Evolutionary conservation across 2,888 invertebrate species (phyloP).

Genomic region (Galerucella pusilla): DNA sequence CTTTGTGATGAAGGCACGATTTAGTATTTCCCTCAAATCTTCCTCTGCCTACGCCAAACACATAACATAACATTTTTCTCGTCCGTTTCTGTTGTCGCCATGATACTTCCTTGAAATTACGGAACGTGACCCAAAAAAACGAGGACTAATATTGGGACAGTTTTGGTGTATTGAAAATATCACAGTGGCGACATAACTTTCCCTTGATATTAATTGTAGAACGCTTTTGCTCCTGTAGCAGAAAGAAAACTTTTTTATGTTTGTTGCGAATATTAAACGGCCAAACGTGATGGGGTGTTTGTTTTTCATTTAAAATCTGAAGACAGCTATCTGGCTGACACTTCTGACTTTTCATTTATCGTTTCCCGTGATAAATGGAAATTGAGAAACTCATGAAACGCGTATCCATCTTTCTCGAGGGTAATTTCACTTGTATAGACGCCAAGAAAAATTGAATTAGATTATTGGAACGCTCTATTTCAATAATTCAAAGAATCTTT

Average conservation of each 20-base stretch:
- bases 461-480: not conserved
- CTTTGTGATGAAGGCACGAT: conserved; percentile 33
- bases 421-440: not conserved
- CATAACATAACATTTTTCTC: conserved; percentile 38
- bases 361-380: conserved; percentile 22
- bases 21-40: conserved; percentile 31
- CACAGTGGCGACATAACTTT: conserved; percentile 38
- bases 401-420: conserved; percentile 4
- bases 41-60: conserved; percentile 33
- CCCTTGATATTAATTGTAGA: conserved; percentile 36
- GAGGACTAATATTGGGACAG: conserved; percentile 35
- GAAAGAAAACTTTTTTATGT: conserved; percentile 33
- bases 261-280: conserved; percentile 37
- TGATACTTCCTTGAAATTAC: conserved; percentile 37
- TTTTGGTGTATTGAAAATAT: conserved; percentile 33
- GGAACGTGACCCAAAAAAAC: conserved; percentile 34
- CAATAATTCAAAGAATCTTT: not conserved
- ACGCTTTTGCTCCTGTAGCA: conserved; percentile 27
- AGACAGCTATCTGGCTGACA: conserved; percentile 36
- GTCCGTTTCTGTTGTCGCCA: conserved; percentile 33
- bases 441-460: not conserved
- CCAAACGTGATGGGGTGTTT: conserved; percentile 34
- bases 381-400: conserved; percentile 28
- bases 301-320: conserved; percentile 36
- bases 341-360: conserved; percentile 33